Conservation (phyloP, 2,113 vertebrate genomes). For the Gulo gulo region DNA sequence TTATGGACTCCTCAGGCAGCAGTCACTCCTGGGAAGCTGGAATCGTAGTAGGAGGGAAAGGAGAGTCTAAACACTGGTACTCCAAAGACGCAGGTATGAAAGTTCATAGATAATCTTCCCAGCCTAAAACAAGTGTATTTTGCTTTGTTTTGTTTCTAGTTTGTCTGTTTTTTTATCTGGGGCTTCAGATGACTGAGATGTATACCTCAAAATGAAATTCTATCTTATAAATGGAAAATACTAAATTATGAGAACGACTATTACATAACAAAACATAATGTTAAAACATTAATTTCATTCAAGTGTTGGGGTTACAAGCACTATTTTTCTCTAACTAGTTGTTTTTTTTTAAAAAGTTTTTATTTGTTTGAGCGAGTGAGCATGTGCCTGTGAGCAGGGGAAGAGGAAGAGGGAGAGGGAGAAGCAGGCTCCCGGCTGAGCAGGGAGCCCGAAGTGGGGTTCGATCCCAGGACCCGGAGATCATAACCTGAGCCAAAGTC, state of each 20-base stretch:
- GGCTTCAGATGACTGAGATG: neutral
- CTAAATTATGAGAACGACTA: neutral
- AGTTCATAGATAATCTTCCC: neutral
- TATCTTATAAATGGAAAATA: neutral
- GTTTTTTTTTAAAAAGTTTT: neutral
- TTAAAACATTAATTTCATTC: slow-evolving; percentile 22
- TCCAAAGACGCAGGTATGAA: neutral
- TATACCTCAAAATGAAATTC: neutral
- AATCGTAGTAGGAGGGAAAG: neutral
- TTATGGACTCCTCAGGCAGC: neutral
- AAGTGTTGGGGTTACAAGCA: neutral
- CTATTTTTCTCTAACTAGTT: neutral
- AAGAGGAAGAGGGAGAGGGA: neutral
- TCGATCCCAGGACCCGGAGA: neutral
- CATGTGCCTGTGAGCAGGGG: neutral
- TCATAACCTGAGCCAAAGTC: neutral
- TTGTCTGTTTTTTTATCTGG: neutral
- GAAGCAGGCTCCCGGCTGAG: neutral
- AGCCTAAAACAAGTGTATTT: neutral
- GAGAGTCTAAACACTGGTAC: neutral
- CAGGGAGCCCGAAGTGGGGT: neutral
- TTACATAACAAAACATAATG: neutral
- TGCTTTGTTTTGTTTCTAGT: neutral
- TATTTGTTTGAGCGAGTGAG: neutral
- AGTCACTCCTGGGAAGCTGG: neutral